These are phyloP conservation scores for Leucoptera coffeella DNA, from an alignment of 2,888 invertebrate species.

Conservation along the genomic window DNA sequence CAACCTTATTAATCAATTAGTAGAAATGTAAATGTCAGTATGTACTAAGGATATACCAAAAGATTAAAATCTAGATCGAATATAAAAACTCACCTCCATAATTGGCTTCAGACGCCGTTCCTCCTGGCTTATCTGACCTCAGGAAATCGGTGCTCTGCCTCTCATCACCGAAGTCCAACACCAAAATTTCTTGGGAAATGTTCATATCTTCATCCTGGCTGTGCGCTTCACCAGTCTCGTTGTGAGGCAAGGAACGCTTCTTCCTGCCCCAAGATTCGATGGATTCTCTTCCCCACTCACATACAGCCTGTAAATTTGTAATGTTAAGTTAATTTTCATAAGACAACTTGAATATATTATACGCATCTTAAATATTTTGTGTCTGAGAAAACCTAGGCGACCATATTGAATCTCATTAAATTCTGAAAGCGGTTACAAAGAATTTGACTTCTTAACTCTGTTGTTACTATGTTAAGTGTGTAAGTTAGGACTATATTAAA, in stretches of 20 bases:
- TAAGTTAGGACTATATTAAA: too few relatives aligned
- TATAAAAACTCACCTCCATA: slow-evolving; percentile 57
- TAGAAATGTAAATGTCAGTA: too few relatives aligned
- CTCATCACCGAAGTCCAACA: slow-evolving; percentile 89
- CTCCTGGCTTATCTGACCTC: slow-evolving; percentile 66
- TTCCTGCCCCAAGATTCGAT: slow-evolving; percentile 88
- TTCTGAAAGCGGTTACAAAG: too few relatives aligned
- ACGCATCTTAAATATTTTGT: too few relatives aligned
- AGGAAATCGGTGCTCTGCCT: slow-evolving; percentile 75
- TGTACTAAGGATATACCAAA: too few relatives aligned
- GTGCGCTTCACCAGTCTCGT: slow-evolving; percentile 58
- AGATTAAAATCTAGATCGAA: too few relatives aligned
- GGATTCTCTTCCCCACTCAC: slow-evolving; percentile 87
- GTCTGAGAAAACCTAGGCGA: too few relatives aligned
- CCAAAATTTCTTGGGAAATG: slow-evolving; percentile 88
- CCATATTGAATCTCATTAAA: too few relatives aligned
- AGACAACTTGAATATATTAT: too few relatives aligned
- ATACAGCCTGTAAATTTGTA: slow-evolving; percentile 62
- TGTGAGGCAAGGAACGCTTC: slow-evolving; percentile 61
- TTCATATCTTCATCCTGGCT: slow-evolving; percentile 81
- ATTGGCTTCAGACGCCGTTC: slow-evolving; percentile 54
- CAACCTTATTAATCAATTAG: too few relatives aligned
- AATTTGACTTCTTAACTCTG: too few relatives aligned
- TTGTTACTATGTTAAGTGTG: too few relatives aligned
- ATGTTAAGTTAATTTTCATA: slow-evolving; percentile 7